Percentiles rank a stretch among this genome's conserved stretches.
Conservation (phyloP, 92 coral and sea anemone species). For the Paramuricea clavata region DNA sequence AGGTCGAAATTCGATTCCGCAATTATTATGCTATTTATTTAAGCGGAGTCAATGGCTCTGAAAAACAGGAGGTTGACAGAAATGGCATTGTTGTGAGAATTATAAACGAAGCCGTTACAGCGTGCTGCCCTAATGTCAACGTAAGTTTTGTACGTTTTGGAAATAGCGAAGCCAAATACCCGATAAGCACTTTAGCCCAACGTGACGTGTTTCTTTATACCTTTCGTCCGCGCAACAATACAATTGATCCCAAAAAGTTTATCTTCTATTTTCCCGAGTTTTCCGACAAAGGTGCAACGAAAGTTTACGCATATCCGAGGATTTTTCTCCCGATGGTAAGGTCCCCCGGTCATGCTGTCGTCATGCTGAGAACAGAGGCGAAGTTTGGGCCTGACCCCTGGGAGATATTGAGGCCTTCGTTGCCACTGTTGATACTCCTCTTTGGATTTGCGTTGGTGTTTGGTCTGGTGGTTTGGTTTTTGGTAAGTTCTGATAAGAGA, state of each 20-base stretch:
- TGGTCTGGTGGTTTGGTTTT: conserved; percentile 61
- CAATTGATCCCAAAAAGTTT: neutral
- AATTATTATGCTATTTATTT: neutral
- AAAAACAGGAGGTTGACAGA: neutral
- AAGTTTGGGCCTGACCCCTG: neutral
- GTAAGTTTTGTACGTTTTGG: neutral
- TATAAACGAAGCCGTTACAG: neutral
- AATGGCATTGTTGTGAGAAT: neutral
- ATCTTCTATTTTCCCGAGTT: conserved; percentile 39
- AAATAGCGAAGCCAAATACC: neutral
- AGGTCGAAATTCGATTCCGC: neutral
- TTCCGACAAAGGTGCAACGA: neutral
- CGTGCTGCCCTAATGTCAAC: neutral
- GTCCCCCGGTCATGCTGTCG: neutral
- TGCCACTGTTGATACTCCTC: conserved; percentile 46
- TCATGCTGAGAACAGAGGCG: neutral
- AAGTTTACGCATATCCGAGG: neutral
- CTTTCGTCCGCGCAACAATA: neutral
- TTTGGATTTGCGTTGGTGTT: conserved; percentile 45
- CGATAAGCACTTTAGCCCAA: neutral
- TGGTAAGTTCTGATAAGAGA: conserved; percentile 37
- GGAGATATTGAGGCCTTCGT: neutral
- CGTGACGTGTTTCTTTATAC: neutral
- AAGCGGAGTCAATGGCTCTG: neutral
- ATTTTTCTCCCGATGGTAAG: neutral